Conservation (phyloP, 1,140 invertebrate species). For the Drosophila yakuba region DNA sequence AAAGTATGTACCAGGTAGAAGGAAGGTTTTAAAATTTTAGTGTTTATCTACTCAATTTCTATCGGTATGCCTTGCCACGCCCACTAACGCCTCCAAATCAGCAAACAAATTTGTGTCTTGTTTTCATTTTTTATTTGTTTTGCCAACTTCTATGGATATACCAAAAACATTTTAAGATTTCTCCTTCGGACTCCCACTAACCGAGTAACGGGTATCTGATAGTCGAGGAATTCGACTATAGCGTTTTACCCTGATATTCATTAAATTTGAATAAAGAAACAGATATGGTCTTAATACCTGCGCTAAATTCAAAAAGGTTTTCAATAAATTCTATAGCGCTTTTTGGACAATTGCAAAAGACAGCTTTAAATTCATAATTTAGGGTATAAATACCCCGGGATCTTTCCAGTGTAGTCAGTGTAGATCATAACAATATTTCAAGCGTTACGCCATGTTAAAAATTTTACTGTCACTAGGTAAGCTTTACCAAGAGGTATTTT, state of each 20-base stretch:
- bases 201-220: too few relatives aligned
- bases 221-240: too few relatives aligned
- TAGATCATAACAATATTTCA: not conserved
- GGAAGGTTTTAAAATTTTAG: too few relatives aligned
- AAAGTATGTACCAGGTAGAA: too few relatives aligned
- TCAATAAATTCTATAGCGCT: not conserved
- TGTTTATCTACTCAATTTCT: too few relatives aligned
- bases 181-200: too few relatives aligned
- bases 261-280: not conserved
- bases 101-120: too few relatives aligned
- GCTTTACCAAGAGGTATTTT: not conserved
- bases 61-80: too few relatives aligned
- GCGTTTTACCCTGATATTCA: not conserved
- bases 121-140: too few relatives aligned
- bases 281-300: not conserved
- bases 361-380: not conserved
- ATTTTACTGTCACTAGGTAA: not conserved
- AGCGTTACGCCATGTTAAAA: not conserved
- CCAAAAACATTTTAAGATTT: too few relatives aligned
- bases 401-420: not conserved
- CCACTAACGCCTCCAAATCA: too few relatives aligned
- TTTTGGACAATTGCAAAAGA: not conserved
- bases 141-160: too few relatives aligned
- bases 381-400: not conserved
- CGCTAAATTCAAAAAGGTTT: not conserved